These are phyloP conservation scores for Phylloscopus whistleri DNA, from an alignment of 2,113 vertebrate genomes.

Conservation along the genomic window DNA sequence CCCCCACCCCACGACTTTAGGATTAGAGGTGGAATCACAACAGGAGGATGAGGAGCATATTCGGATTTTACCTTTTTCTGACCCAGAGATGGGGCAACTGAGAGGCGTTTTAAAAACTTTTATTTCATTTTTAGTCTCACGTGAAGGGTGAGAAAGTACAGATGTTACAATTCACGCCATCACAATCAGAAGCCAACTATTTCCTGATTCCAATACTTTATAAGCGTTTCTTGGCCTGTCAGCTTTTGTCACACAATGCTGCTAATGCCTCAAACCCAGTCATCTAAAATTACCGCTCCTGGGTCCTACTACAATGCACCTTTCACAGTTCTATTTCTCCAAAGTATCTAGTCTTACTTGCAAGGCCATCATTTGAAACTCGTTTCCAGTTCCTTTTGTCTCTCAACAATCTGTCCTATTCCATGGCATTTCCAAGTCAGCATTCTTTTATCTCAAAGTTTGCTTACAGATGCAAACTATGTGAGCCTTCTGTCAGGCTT, in stretches of 20 bases:
- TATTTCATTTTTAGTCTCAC: neutral
- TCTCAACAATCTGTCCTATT: neutral
- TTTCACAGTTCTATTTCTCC: neutral
- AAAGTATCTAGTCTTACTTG: neutral
- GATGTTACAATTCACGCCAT: neutral
- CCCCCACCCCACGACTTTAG: accelerated
- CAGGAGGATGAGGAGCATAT: neutral
- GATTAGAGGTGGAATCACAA: neutral
- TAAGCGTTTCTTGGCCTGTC: too few species aligned
- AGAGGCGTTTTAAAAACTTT: neutral
- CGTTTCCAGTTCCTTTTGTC: neutral
- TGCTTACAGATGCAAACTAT: neutral
- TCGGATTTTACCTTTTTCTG: neutral
- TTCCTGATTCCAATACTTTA: too few species aligned
- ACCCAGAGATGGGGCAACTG: neutral
- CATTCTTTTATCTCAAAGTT: neutral
- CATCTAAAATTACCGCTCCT: neutral
- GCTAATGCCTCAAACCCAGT: neutral
- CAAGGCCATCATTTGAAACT: neutral
- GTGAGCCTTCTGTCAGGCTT: neutral
- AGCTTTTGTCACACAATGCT: neutral
- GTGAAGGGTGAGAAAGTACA: neutral
- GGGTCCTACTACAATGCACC: too few species aligned
- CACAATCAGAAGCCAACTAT: neutral
- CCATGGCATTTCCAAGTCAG: neutral